Base-by-base conservation (phyloP, 2,888 invertebrate species). In the Mactromeris polynyma region DNA sequence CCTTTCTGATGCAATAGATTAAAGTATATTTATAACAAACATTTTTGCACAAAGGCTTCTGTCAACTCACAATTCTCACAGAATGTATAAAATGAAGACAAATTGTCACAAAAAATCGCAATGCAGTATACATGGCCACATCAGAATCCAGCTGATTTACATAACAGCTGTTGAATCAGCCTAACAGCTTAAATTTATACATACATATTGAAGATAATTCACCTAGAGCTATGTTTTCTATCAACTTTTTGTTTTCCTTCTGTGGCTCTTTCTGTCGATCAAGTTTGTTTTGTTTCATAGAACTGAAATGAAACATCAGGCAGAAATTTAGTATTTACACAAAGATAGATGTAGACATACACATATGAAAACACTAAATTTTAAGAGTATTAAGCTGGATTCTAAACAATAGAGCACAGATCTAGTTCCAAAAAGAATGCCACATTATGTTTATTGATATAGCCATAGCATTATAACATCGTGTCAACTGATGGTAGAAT, bases 131-230 rank as follows among this genome's bases (percentile, higher is more conserved):
- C 73, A 36, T 73, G 73, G 17, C 36, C 31, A 73, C 36, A 36
- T 36, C 14, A 33, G 17, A 2, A 14, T 73, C 73, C 4, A 73
- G 21, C 33, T 73, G 36, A 73, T 73, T 73, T 73, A 36, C 73
- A 73, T 73, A 73, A 73, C 73, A 73, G 73, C 73, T 73, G 73
- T 73, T 73, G 73, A 73, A 73, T 73, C 31, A 73, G 73, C 36
- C 31, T 36, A 73, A 73, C 36, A 73, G 73, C 73, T 73, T 73
- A 73, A 73, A 73, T 73, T 3, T 33, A 33, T 73, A 26, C 26
- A 31, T 73, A 73, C 19, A 73, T 73, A 73, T 33, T 33, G 73
- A 73, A 73, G 73, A 73, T 73, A 73, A 11, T 33, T 33, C 31
- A 73, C 33, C 1, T 73, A 73, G 33, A 73, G 73, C 31, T 3